A percentile compares a stretch with the other conserved stretches of the same genome.
Conservation (phyloP, 2,888 invertebrate species). For the Dyspetes luteomarginatus region DNA sequence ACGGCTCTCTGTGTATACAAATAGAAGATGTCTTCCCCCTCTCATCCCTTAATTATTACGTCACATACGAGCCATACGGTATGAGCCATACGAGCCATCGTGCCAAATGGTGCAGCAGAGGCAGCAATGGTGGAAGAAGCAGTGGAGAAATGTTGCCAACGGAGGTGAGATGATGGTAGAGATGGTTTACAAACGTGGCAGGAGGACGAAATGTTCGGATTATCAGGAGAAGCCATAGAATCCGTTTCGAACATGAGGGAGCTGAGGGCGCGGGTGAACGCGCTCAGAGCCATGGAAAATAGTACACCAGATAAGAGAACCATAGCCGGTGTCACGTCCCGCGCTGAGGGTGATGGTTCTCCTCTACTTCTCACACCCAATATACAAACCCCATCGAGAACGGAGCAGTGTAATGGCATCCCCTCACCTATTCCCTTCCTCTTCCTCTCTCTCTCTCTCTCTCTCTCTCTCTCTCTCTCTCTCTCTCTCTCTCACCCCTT, state of each 20-base stretch:
- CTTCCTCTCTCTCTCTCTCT: slow-evolving; percentile 52
- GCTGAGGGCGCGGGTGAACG: slow-evolving; percentile 32
- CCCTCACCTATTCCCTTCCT: slow-evolving; percentile 2
- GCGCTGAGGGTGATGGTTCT: slow-evolving; percentile 80
- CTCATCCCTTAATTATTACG: slow-evolving; percentile 75
- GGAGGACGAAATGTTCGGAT: slow-evolving; percentile 79
- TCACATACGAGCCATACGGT: slow-evolving; percentile 77
- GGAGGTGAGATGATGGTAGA: slow-evolving; percentile 60
- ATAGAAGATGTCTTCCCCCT: neutral
- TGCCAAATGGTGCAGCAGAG: slow-evolving; percentile 53
- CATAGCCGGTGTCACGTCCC: slow-evolving; percentile 80
- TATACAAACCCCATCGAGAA: slow-evolving; percentile 59
- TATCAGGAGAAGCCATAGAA: slow-evolving; percentile 76
- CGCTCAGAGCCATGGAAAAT: slow-evolving; percentile 70
- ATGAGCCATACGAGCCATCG: slow-evolving; percentile 72
- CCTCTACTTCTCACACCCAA: slow-evolving; percentile 71
- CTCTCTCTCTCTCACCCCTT: neutral
- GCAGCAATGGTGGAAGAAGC: slow-evolving; percentile 14
- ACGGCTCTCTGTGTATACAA: neutral
- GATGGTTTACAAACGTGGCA: slow-evolving; percentile 74
- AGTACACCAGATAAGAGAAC: slow-evolving; percentile 80
- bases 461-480: slow-evolving; percentile 29
- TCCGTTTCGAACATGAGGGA: slow-evolving; percentile 65
- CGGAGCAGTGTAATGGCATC: slow-evolving; percentile 19
- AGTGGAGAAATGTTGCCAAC: slow-evolving; percentile 15